Evolutionary conservation across 2,113 vertebrate species (phyloP).

Genomic region (Lamprotornis superbus): DNA sequence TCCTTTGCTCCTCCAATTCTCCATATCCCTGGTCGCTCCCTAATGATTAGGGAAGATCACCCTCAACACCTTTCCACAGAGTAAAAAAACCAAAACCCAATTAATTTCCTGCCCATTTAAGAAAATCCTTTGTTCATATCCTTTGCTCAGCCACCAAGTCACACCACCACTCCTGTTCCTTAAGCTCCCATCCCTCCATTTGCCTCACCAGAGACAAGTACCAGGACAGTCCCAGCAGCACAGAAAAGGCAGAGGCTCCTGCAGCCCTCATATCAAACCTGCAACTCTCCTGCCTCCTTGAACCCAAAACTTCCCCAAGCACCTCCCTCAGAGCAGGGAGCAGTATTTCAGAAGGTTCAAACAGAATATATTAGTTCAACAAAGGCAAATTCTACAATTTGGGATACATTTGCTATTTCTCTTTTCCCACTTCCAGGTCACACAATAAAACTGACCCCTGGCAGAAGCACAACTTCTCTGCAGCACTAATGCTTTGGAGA

Average conservation of each 20-base stretch:
- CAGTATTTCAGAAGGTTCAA: neutral
- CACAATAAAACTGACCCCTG: neutral
- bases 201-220: neutral
- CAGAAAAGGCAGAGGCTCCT: neutral
- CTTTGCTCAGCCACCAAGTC: neutral
- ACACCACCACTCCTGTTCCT: neutral
- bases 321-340: neutral
- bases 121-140: neutral
- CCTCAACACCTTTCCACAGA: neutral
- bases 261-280: neutral
- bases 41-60: neutral
- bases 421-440: neutral
- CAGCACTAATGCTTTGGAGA: neutral
- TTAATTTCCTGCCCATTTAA: neutral
- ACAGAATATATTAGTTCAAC: neutral
- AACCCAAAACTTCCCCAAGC: neutral
- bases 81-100: no score
- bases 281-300: neutral
- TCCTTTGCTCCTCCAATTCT: neutral
- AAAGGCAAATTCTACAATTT: neutral
- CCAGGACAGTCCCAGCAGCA: neutral
- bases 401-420: neutral
- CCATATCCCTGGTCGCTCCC: neutral
- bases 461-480: neutral
- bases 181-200: neutral